Evolutionary conservation across 2,113 vertebrate species (phyloP), one percentile per base, ranked within the genome.

Genomic region (Sigmodon hispidus): DNA sequence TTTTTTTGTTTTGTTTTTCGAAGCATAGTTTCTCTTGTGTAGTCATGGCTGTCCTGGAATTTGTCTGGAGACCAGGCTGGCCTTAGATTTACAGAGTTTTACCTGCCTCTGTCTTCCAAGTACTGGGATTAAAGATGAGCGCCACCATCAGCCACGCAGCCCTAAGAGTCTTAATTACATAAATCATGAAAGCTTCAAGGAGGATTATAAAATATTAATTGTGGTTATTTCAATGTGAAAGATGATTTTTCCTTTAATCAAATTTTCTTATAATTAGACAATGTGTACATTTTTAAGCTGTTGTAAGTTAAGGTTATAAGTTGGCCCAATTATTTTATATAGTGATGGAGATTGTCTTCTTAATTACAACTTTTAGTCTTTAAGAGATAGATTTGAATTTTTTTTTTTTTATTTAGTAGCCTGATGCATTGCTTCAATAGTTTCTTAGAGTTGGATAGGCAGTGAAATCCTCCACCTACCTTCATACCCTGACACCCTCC

Each of bases 141-240:
- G 24, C 19, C 69, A n/a, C 67, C 67, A 70, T 17, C 6, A 19
- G 21, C 17, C 36, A n/a, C 17, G 6, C 7, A 70, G 3, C 7
- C 17, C 67, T 36, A 17, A 70, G 69, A n/a, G 50, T 73, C 50
- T 93, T 45, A 88, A 45, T 8, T 76, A 5, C 57, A 72, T 29
- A 57, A 80, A 80, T 73, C 4, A 75, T 63, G 50, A 67, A 81
- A 15, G 17, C 55, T 61, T 90, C 52, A 83, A 67, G 55, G 31
- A 84, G 83, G 6, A 89, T 85, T 90, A 45, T 34, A 91, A 34
- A 87, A 80, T 92, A 72, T 86, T 93, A 91, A 65, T 93, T 94
- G 12, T 91, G 12, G 13, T 87, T 94, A 34, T 90, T 40, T 90
- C 65, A 90, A 57, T 88, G 57, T 87, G 21, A 3, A 92, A 59